phyloP scores from a whole-genome alignment of 2,888 invertebrate species.

The Dichetophora obliterata region DNA sequence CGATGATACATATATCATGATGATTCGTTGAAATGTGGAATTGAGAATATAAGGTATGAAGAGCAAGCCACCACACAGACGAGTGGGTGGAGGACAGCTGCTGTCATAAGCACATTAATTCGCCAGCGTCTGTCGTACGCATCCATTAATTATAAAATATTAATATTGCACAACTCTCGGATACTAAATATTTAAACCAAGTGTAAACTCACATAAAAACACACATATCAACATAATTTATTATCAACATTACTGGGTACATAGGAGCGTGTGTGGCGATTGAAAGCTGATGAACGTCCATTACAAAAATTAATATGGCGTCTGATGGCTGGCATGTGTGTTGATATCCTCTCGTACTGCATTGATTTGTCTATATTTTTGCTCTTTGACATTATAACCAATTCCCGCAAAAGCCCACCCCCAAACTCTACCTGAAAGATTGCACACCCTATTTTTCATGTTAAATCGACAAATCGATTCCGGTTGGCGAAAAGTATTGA shows the following conservation, averaged over 20 bases:
- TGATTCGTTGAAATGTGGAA: no score
- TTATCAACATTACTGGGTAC: background rate
- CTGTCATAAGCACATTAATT: constrained; percentile 50
- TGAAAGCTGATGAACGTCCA: background rate
- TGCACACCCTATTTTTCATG: no score
- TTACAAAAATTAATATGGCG: constrained; percentile 15
- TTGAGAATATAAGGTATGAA: background rate
- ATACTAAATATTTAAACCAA: constrained; percentile 16
- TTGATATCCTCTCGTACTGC: constrained; percentile 8
- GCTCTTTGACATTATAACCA: background rate
- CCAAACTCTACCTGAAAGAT: no score
- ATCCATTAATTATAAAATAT: constrained; percentile 54
- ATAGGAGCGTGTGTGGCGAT: background rate
- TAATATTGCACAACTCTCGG: constrained; percentile 47
- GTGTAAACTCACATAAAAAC: constrained; percentile 20
- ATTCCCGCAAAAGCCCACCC: background rate
- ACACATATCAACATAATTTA: constrained; percentile 17
- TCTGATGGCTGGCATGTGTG: constrained; percentile 11
- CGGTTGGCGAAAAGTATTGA: constrained; percentile 3
- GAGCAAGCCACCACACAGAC: no score
- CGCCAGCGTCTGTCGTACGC: constrained; percentile 44
- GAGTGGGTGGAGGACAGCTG: constrained; percentile 44
- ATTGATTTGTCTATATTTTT: constrained; percentile 1
- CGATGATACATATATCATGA: no score
- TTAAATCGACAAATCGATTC: no score